These are phyloP conservation scores for Toxotes lorentzi DNA, from an alignment of 2,797 vertebrate genomes.

Conservation along the genomic window DNA sequence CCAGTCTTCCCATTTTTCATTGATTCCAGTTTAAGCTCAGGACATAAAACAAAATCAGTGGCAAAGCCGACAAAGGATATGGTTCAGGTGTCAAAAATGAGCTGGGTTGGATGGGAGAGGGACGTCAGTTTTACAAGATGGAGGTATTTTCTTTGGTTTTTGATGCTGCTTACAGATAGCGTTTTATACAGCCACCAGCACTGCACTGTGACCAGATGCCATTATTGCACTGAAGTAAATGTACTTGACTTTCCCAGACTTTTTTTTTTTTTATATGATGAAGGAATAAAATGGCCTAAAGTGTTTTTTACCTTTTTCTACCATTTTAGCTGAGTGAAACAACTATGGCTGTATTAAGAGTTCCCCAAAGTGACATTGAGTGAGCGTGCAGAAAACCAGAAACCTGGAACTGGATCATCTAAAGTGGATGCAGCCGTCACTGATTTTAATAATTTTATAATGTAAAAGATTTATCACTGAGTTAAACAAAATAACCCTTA, in stretches of 20 bases:
- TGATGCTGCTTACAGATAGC: neutral
- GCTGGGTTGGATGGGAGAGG: too few relatives aligned
- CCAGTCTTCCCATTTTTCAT: conserved; percentile 24
- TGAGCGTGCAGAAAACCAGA: neutral
- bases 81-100: neutral
- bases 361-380: neutral
- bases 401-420: neutral
- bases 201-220: neutral
- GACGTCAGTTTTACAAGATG: neutral
- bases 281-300: neutral
- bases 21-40: neutral
- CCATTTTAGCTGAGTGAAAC: neutral
- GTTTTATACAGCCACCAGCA: neutral
- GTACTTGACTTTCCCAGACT: neutral
- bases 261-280: neutral
- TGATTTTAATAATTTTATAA: neutral
- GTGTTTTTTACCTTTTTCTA: too few relatives aligned
- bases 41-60: neutral
- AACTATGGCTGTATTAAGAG: neutral
- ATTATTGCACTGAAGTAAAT: neutral
- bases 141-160: neutral
- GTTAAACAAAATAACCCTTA: neutral
- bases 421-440: neutral
- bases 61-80: neutral
- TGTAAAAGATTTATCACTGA: neutral